phyloP scores from a whole-genome alignment of 2,797 vertebrate genomes.

The Chelidonichthys spinosus region DNA sequence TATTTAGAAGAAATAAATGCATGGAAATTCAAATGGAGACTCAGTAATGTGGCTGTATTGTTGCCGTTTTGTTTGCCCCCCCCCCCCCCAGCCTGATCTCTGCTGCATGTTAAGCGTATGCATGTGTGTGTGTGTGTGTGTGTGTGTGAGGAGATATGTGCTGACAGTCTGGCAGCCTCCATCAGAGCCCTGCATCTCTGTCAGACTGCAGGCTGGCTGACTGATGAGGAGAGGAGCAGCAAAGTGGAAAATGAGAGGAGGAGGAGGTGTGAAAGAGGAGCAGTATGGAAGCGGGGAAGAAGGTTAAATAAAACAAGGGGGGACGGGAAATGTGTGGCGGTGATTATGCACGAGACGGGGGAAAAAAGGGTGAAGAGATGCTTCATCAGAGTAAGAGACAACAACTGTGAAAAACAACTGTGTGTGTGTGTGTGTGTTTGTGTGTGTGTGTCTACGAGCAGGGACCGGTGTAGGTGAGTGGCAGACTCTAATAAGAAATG shows the following conservation, averaged over 20 bases:
- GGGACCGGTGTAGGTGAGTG: slow-evolving; percentile 68
- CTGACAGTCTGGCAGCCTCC: slow-evolving; percentile 78
- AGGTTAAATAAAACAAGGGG: slow-evolving; percentile 46
- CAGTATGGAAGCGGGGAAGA: slow-evolving; percentile 33
- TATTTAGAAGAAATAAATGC: slow-evolving; percentile 52
- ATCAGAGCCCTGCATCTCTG: slow-evolving; percentile 79
- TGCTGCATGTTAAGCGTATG: slow-evolving; percentile 53
- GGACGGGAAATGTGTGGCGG: not conserved
- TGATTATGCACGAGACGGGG: slow-evolving; percentile 3
- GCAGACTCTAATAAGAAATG: slow-evolving; percentile 80
- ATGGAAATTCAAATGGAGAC: slow-evolving; percentile 45
- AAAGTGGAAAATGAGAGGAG: slow-evolving; percentile 66
- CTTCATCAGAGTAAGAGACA: too few species aligned
- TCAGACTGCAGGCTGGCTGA: slow-evolving; percentile 73
- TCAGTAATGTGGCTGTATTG: slow-evolving; percentile 20
- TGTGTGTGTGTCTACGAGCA: slow-evolving; percentile 9
- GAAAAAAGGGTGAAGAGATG: slow-evolving; percentile 29
- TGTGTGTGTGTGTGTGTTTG: slow-evolving; percentile 38
- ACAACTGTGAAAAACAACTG: slow-evolving; percentile 17
- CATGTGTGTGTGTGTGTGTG: slow-evolving; percentile 37
- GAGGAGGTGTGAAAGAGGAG: slow-evolving; percentile 40
- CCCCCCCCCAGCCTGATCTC: slow-evolving; percentile 10
- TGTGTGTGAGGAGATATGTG: slow-evolving; percentile 68
- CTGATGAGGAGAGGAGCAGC: slow-evolving; percentile 73
- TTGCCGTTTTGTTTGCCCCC: slow-evolving; percentile 13